Evolutionary conservation across 1,140 invertebrate species (phyloP).

Genomic region (Oncopeltus fasciatus): DNA sequence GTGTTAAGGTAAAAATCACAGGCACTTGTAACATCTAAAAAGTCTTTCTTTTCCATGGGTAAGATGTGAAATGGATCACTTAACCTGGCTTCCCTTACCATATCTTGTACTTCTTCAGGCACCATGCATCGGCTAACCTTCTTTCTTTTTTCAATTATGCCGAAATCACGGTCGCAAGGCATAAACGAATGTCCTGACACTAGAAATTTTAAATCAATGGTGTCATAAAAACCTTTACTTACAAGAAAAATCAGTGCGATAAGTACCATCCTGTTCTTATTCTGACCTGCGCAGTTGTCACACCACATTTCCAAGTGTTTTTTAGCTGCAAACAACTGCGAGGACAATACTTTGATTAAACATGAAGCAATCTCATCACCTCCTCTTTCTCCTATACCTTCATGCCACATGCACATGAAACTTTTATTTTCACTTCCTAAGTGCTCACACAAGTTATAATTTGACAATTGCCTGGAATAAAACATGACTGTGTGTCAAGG

Average conservation of each 20-base stretch:
- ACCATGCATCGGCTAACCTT: background rate
- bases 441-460: background rate
- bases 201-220: background rate
- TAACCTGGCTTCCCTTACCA: background rate
- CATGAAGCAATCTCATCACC: background rate
- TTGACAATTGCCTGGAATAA: background rate
- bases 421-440: background rate
- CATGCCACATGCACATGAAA: background rate
- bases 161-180: background rate
- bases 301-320: background rate
- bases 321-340: background rate
- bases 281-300: background rate
- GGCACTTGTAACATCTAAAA: too few relatives aligned
- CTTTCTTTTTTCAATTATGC: background rate
- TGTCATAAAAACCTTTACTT: background rate
- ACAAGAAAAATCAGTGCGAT: background rate
- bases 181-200: background rate
- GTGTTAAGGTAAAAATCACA: too few relatives aligned
- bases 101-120: background rate
- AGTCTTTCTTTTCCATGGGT: too few relatives aligned
- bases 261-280: background rate
- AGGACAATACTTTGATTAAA: background rate
- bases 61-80: too few relatives aligned
- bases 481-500: slow-evolving; percentile 13
- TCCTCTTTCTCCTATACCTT: background rate